Evolutionary conservation across 2,113 vertebrate genomes (phyloP).

Genomic region (Onychorhynchus coronatus): DNA sequence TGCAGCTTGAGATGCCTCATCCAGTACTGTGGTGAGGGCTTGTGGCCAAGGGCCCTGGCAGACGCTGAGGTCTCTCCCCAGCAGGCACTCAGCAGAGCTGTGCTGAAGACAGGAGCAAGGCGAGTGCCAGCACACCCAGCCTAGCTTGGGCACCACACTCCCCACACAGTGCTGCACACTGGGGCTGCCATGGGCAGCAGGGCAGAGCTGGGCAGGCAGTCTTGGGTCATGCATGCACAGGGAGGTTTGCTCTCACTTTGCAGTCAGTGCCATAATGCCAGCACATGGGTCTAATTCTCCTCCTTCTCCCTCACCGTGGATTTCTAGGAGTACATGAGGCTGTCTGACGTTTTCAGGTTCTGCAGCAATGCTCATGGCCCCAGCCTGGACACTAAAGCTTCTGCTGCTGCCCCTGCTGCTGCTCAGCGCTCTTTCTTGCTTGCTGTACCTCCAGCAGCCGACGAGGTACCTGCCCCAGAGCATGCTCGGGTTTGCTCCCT

Average conservation of each 20-base stretch:
- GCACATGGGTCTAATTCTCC: slow-evolving; percentile 11
- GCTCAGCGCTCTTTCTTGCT: slow-evolving; percentile 63
- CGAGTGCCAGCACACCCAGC: not conserved
- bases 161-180: rapidly evolving
- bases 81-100: not conserved
- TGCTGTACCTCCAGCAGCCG: slow-evolving; percentile 68
- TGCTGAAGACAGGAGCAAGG: rapidly evolving
- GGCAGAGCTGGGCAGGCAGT: not conserved
- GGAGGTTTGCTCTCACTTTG: not conserved
- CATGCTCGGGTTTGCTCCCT: not conserved
- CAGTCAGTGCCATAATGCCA: not conserved
- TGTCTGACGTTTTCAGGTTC: slow-evolving; percentile 89
- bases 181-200: not conserved
- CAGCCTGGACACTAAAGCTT: slow-evolving; percentile 71
- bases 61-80: not conserved
- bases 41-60: not conserved
- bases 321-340: slow-evolving; percentile 88
- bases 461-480: slow-evolving; percentile 75
- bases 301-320: not conserved
- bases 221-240: rapidly evolving
- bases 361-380: slow-evolving; percentile 71
- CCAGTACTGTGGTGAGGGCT: not conserved
- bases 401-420: slow-evolving; percentile 47
- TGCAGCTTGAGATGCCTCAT: not conserved
- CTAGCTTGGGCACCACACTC: not conserved